Evolutionary conservation across 2,888 invertebrate species (phyloP).

Genomic region (Machimus rusticus): DNA sequence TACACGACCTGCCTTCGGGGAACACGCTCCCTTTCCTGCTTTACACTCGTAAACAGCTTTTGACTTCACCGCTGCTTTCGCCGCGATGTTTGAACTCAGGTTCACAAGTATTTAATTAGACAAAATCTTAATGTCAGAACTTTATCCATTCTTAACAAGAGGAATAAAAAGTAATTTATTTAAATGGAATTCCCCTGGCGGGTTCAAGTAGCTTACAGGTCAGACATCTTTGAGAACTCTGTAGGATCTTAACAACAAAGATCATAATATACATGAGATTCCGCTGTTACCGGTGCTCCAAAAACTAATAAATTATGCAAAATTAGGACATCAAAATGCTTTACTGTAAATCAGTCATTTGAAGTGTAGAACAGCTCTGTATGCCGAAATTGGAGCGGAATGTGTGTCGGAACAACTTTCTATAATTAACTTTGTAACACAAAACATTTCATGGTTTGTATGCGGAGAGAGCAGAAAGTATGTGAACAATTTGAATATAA

Average conservation of each 20-base stretch:
- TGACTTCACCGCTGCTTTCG: not conserved
- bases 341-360: not conserved
- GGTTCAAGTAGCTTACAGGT: slow-evolving; percentile 16
- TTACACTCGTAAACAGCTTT: slow-evolving; percentile 24
- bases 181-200: slow-evolving; percentile 34
- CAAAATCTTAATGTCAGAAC: slow-evolving; percentile 45
- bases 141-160: slow-evolving; percentile 45
- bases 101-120: slow-evolving; percentile 46
- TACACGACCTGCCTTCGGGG: slow-evolving; percentile 37
- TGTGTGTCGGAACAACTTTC: not conserved
- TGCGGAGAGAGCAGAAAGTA: not conserved
- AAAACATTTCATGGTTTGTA: not conserved
- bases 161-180: slow-evolving; percentile 40
- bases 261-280: not conserved
- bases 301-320: not conserved
- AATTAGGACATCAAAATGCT: not conserved
- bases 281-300: not conserved
- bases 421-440: not conserved
- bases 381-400: not conserved
- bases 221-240: not conserved
- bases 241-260: not conserved
- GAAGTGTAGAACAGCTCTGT: not conserved
- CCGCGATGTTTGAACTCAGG: slow-evolving; percentile 45
- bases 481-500: too few relatives aligned
- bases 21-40: slow-evolving; percentile 11